Conservation (phyloP, 2,113 vertebrate species). For the Illadopsis cleaveri region DNA sequence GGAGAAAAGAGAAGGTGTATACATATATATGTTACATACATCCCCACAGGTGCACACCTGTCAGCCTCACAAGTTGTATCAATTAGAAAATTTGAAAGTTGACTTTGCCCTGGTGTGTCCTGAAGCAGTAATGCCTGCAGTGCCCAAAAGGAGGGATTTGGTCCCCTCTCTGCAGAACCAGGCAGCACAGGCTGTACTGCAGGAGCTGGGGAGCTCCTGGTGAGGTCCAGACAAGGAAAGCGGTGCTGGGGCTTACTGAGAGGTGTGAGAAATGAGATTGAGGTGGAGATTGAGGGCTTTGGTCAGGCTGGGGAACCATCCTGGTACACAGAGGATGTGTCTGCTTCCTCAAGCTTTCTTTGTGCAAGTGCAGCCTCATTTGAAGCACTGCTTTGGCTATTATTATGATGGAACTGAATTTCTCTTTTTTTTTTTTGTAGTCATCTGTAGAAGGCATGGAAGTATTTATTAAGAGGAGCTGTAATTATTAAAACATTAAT, state of each 20-base stretch:
- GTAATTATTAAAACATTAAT: constrained; percentile 1
- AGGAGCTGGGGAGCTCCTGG: neutral
- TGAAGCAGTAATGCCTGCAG: neutral
- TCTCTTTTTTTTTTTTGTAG: neutral
- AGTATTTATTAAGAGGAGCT: neutral
- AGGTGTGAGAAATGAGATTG: accelerated
- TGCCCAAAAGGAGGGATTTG: neutral
- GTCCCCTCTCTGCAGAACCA: neutral
- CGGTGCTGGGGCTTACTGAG: neutral
- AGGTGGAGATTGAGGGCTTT: neutral
- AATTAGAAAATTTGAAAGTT: neutral
- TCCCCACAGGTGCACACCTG: neutral
- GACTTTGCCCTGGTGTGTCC: accelerated
- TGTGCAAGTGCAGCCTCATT: neutral
- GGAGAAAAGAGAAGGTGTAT: neutral
- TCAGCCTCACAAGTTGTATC: neutral
- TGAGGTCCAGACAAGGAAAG: neutral
- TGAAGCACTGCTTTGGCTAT: neutral
- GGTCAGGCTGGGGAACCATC: neutral
- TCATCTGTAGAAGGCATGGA: neutral
- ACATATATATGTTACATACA: neutral
- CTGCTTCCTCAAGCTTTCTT: neutral
- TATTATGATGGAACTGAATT: neutral
- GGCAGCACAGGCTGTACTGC: neutral
- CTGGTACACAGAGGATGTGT: accelerated